Conservation (phyloP, 2,888 invertebrate genomes). For the Cosmia pyralina region DNA sequence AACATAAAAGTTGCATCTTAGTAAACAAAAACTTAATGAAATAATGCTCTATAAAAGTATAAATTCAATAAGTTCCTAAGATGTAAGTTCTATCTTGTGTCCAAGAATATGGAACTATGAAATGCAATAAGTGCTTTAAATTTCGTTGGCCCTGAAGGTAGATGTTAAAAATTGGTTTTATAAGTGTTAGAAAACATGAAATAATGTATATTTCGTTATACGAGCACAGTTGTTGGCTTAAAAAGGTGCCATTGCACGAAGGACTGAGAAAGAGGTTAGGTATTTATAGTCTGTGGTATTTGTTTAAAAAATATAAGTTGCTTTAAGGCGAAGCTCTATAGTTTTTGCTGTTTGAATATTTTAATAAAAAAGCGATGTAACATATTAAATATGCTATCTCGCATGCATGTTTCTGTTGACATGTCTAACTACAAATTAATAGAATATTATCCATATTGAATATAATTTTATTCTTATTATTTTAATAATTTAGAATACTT, state of each 20-base stretch:
- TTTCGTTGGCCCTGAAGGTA: slow-evolving; percentile 32
- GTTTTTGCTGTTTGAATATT: slow-evolving; percentile 55
- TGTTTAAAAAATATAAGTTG: slow-evolving; percentile 55
- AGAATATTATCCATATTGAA: slow-evolving; percentile 37
- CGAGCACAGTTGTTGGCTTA: slow-evolving; percentile 53
- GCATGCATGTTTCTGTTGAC: slow-evolving; percentile 52
- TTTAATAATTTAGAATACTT: slow-evolving; percentile 41
- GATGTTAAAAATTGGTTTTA: slow-evolving; percentile 29
- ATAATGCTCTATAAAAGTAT: slow-evolving; percentile 1
- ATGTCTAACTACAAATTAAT: slow-evolving; percentile 42
- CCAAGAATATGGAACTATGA: slow-evolving; percentile 9
- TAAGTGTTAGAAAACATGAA: slow-evolving; percentile 51
- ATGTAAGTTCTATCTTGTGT: slow-evolving; percentile 36
- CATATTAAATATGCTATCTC: slow-evolving; percentile 63
- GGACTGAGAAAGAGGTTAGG: slow-evolving; percentile 59
- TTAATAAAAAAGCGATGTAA: slow-evolving; percentile 49
- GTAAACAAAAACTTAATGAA: not conserved
- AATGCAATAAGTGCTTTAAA: slow-evolving; percentile 54
- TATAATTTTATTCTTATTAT: slow-evolving; percentile 52
- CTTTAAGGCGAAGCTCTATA: slow-evolving; percentile 48
- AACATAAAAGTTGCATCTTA: slow-evolving; percentile 12
- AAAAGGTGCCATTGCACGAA: slow-evolving; percentile 62
- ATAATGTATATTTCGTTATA: slow-evolving; percentile 53
- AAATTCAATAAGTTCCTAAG: not conserved
- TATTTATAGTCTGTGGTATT: slow-evolving; percentile 61